Evolutionary conservation across 2,888 invertebrate genomes (phyloP), one percentile per base, ranked within the genome.

Genomic region (Druceiella hillmani): DNA sequence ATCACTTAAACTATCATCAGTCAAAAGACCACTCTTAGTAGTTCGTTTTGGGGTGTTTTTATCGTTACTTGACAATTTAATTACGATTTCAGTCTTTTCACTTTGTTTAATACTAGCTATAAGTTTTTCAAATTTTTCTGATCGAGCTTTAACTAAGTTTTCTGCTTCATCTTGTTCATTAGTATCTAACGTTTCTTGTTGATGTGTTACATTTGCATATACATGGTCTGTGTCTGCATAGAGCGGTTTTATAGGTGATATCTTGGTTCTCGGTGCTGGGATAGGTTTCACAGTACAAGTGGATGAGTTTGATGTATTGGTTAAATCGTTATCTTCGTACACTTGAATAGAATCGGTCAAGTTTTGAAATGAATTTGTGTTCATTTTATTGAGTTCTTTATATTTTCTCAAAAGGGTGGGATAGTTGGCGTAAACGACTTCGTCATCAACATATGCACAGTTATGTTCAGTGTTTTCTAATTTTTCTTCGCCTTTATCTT

Each of bases 331-430:
- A 44, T 74, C 72, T 57, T 80, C 80, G 43, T 75, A 76, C 16
- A 80, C 74, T 61, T 81, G 80, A 45, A 80, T 79, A 10, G 79
- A 79, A 55, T 81, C 81, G 27, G 77, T 79, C 37, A 81, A 59
- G 54, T 81, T 79, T 57, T 82, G 77, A 56, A 79, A 80, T 3
- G 64, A 58, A 42, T 62, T 62, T 1, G 58, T 52, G n/a, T n/a
- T n/a, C n/a, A n/a, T n/a, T n/a, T n/a, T n/a, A n/a, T n/a, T n/a
- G n/a, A n/a, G n/a, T n/a, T n/a, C n/a, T n/a, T n/a, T n/a, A n/a
- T n/a, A n/a, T n/a, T n/a, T n/a, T 57, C 55, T 60, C 3, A 59
- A 54, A 24, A 63, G 46, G n/a, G 62, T 59, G 1, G 68, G 64
- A 52, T 61, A 71, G 40, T 72, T 72, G 7, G 64, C 70, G 39